Evolutionary conservation across 2,113 vertebrate genomes (phyloP).

Genomic region (Seriola aureovittata): DNA sequence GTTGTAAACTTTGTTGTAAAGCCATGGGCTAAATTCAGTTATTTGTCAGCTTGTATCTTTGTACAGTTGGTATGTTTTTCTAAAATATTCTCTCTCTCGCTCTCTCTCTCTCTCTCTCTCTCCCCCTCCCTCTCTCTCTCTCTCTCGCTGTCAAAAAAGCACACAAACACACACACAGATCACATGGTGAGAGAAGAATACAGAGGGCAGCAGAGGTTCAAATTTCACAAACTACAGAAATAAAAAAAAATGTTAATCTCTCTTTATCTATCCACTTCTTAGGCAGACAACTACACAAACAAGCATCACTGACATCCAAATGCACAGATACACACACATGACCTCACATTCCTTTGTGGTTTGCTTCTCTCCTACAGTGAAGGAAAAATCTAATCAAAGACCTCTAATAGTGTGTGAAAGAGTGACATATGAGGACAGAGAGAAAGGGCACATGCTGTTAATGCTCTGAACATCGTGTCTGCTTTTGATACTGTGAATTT

Average conservation of each 20-base stretch:
- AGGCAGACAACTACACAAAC: not conserved
- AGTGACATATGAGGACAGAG: not conserved
- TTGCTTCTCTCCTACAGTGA: not conserved
- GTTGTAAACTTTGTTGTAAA: slow-evolving; percentile 29
- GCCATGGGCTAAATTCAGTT: slow-evolving; percentile 16
- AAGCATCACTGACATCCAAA: not conserved
- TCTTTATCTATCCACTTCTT: not conserved
- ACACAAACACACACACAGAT: not conserved
- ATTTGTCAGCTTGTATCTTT: slow-evolving; percentile 40
- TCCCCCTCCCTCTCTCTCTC: not conserved
- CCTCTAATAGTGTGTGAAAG: slow-evolving; percentile 9
- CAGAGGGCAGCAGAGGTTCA: slow-evolving; percentile 59
- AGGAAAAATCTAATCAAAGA: slow-evolving; percentile 18
- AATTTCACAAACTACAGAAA: slow-evolving; percentile 1
- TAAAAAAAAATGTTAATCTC: not conserved
- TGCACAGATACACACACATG: not conserved
- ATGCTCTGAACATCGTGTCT: slow-evolving; percentile 17
- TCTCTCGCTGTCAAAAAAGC: too few relatives aligned
- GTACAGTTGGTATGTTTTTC: not conserved
- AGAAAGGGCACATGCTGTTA: not conserved
- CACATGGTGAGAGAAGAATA: not conserved
- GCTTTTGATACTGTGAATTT: not conserved
- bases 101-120: not conserved
- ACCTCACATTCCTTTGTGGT: not conserved
- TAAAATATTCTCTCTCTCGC: not conserved